Conservation (phyloP, 2,888 invertebrate species). For the Drosophila fungiperda region DNA sequence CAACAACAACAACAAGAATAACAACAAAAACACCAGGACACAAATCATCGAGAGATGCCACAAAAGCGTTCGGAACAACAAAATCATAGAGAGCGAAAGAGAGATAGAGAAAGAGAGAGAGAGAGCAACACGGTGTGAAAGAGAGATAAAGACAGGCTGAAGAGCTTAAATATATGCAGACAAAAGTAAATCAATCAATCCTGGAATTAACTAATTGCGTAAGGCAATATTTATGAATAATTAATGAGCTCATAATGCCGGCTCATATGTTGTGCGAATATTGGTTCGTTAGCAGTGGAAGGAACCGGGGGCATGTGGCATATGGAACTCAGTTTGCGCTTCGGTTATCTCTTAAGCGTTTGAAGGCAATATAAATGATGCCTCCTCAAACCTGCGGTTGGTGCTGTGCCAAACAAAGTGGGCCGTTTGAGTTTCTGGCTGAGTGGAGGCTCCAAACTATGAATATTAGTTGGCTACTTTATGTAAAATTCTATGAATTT, state of each 20-base stretch:
- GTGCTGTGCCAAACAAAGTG: constrained; percentile 40
- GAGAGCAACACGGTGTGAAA: neutral
- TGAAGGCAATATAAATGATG: constrained; percentile 24
- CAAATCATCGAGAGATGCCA: constrained; percentile 60
- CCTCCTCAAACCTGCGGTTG: constrained; percentile 34
- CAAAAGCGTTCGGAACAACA: constrained; percentile 34
- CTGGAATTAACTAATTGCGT: constrained; percentile 80
- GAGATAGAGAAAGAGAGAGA: neutral
- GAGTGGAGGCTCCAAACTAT: constrained; percentile 60
- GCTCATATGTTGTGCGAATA: constrained; percentile 10
- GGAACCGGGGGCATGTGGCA: constrained; percentile 7
- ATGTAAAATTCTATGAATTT: constrained; percentile 76
- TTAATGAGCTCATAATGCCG: constrained; percentile 79
- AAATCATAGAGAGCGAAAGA: constrained; percentile 14
- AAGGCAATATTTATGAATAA: constrained; percentile 83
- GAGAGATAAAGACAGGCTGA: neutral
- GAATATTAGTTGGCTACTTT: constrained; percentile 72
- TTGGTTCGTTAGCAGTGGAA: neutral
- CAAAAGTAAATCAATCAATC: constrained; percentile 80
- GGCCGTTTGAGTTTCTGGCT: constrained; percentile 59
- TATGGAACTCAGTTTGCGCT: constrained; percentile 39
- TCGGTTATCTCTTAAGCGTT: constrained; percentile 65
- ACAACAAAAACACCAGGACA: constrained; percentile 36
- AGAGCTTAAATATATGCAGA: constrained; percentile 48
- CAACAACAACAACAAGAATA: constrained; percentile 29